Base-by-base conservation (phyloP, 2,888 invertebrate species). In the Cerceris ruficornis region DNA sequence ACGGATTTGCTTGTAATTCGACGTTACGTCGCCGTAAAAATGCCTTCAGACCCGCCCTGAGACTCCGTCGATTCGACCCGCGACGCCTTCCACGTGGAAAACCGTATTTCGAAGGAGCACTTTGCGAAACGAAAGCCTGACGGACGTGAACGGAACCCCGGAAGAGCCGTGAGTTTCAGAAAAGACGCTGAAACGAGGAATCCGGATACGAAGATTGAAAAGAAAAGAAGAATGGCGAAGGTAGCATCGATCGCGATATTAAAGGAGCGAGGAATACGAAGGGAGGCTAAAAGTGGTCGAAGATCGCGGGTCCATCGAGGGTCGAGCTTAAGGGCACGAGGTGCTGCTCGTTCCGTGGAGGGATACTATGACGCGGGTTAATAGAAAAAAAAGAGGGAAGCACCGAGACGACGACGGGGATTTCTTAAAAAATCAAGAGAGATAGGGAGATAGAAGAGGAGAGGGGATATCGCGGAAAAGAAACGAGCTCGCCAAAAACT, bases 1-100 rank as follows among this genome's bases (percentile, higher is more conserved):
- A 85, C 68, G 78, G 79, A 88, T 88, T 89, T 84, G 57, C 75
- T 75, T 71, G 75, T 86, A 86, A 87, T 87, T 86, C 84, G 80
- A 83, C 83, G 82, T 82, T 84, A 74, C 77, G 80, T 80, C 58
- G 74, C 67, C 64, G 73, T 54, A 66, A 75, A 75, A 72, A 80
- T 83, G 64, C 60, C 69, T 67, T 42, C 15, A 50, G 61, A 50
- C 64, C 68, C 69, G 46, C 71, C 66, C 64, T 13, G 9, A 46
- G 46, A 17, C 14, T 11, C 9, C 2, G 46, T 8, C 46, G 46
- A 11, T 11, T 46, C 46, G 8, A 46, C 46, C 46, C 9, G 11
- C 46, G 46, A 46, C 46, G 46, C 46, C 11, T 46, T 46, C 46
- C 28, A 28, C 28, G 28, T 28, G 6, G n/a, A 59, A 59, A 42